Conservation (phyloP, 2,797 vertebrate species). For the Poeciliopsis paucimaculata region DNA sequence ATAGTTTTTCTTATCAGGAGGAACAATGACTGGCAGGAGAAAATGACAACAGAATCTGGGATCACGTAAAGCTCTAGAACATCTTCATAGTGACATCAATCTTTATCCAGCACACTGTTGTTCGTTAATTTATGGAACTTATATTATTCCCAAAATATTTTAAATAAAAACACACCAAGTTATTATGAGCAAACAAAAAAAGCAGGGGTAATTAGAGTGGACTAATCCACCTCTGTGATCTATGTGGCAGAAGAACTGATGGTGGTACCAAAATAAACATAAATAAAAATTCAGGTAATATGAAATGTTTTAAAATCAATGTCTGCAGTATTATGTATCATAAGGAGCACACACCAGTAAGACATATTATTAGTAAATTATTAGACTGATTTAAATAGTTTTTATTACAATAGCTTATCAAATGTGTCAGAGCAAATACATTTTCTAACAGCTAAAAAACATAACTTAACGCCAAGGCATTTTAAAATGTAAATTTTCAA, state of each 20-base stretch:
- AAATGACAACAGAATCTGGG: not conserved
- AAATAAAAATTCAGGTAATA: not conserved
- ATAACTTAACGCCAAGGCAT: not conserved
- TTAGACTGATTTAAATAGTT: not conserved
- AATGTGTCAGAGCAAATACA: not conserved
- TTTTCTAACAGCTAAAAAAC: not conserved
- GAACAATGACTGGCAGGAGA: not conserved
- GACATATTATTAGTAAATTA: not conserved
- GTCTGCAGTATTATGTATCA: not conserved
- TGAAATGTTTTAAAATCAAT: not conserved
- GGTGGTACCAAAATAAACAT: not conserved
- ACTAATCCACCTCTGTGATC: not conserved
- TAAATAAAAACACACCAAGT: not conserved
- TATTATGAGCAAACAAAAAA: not conserved
- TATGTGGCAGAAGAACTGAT: not conserved
- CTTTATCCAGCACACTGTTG: not conserved
- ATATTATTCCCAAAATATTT: not conserved
- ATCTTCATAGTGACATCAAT: not conserved
- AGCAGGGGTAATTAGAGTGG: not conserved
- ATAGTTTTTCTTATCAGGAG: not conserved
- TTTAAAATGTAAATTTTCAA: not conserved
- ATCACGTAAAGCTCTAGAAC: not conserved
- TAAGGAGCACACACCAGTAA: not conserved
- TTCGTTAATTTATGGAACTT: not conserved
- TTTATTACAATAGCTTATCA: not conserved